Percentiles rank a stretch among this genome's conserved stretches.
phyloP scores from a whole-genome alignment of 2,888 invertebrate genomes.

The Trichopoda pennipes region DNA sequence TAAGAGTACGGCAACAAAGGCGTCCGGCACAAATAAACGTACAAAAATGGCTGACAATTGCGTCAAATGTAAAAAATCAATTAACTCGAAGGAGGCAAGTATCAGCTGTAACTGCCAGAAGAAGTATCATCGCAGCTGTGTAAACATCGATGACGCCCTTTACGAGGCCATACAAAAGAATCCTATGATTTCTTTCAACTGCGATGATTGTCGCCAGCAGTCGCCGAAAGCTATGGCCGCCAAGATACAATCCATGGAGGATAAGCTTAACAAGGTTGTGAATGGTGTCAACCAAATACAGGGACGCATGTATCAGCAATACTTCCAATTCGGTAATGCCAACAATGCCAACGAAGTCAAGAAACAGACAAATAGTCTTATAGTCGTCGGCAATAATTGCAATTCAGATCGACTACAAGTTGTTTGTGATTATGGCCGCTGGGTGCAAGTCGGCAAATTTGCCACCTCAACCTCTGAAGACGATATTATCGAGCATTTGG shows the following conservation, averaged over 20 bases:
- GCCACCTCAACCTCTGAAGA: conserved; percentile 78
- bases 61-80: conserved; percentile 77
- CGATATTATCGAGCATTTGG: conserved; percentile 77
- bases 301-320: conserved; percentile 78
- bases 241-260: conserved; percentile 77
- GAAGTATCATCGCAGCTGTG: conserved; percentile 77
- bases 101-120: conserved; percentile 77
- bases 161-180: conserved; percentile 78
- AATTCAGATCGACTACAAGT: conserved; percentile 79
- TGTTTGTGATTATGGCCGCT: conserved; percentile 78
- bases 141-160: conserved; percentile 76
- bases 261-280: conserved; percentile 78
- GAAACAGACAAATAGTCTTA: conserved; percentile 77
- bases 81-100: conserved; percentile 75
- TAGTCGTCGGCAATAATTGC: conserved; percentile 78
- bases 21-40: conserved; percentile 61
- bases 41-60: conserved; percentile 78
- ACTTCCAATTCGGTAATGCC: conserved; percentile 76
- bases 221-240: conserved; percentile 75
- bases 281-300: conserved; percentile 78
- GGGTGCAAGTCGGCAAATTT: conserved; percentile 79
- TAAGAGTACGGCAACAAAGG: conserved; percentile 41
- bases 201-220: conserved; percentile 77
- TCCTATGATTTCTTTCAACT: conserved; percentile 77
- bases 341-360: conserved; percentile 74